Evolutionary conservation across 1,140 invertebrate genomes (phyloP).

Genomic region (Drosophila kurseongensis): DNA sequence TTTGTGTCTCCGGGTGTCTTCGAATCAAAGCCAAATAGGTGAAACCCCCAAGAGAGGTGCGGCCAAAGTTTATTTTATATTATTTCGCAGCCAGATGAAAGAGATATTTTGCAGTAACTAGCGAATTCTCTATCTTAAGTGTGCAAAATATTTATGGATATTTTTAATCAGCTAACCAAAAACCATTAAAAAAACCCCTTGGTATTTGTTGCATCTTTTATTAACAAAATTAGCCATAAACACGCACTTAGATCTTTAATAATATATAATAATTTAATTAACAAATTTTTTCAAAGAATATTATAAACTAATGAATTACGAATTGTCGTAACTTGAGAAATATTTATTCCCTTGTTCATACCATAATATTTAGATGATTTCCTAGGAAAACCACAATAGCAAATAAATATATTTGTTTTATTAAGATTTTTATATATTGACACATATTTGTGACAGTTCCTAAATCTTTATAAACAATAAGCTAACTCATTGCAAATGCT

Average conservation of each 20-base stretch:
- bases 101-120: constrained; percentile 6
- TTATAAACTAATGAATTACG: too few species aligned
- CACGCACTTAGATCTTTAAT: too few species aligned
- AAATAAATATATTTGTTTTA: constrained; percentile 19
- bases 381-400: background rate
- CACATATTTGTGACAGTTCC: constrained; percentile 24
- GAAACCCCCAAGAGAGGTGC: constrained; percentile 30
- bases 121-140: background rate
- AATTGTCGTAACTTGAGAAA: background rate
- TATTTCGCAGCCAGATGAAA: constrained; percentile 6
- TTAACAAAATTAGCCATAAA: too few species aligned
- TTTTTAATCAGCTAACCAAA: too few species aligned
- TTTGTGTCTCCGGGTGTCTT: constrained; percentile 22
- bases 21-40: constrained; percentile 32
- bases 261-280: too few species aligned
- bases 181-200: too few species aligned
- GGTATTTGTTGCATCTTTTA: too few species aligned
- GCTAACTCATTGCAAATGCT: constrained; percentile 45
- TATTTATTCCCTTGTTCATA: background rate
- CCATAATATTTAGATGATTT: background rate
- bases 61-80: constrained; percentile 22
- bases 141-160: too few species aligned
- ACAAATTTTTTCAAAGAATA: background rate
- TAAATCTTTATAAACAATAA: constrained; percentile 42
- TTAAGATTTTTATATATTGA: constrained; percentile 13